A percentile compares a stretch with the other conserved stretches of the same genome.
Evolutionary conservation across 2,113 vertebrate species (phyloP).

Genomic region (Sisor rabdophorus): DNA sequence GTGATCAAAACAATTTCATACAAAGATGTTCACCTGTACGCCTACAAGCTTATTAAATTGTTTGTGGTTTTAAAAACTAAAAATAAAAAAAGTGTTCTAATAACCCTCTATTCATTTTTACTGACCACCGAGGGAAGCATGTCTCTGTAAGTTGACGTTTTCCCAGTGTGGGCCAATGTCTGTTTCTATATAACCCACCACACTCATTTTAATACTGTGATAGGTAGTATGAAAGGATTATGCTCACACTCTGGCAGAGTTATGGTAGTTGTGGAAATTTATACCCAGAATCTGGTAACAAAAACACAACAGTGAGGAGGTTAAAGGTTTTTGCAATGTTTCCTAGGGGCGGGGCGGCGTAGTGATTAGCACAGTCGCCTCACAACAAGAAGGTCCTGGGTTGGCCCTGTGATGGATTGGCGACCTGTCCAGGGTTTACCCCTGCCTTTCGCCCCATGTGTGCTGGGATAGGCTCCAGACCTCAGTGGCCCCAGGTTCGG

Average conservation of each 20-base stretch:
- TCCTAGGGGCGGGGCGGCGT: too few species aligned
- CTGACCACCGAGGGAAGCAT: not conserved
- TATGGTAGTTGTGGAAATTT: conserved; percentile 1
- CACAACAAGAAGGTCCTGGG: too few species aligned
- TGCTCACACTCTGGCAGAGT: conserved; percentile 41
- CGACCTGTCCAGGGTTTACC: too few species aligned
- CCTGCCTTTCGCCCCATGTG: too few species aligned
- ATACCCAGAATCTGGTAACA: conserved; percentile 34
- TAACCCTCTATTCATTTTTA: not conserved
- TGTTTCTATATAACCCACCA: not conserved
- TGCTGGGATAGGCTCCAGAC: too few species aligned
- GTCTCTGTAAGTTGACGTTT: not conserved
- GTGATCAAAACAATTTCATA: conserved; percentile 19
- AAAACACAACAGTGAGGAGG: not conserved
- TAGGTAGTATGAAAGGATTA: conserved; percentile 54
- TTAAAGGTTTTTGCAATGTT: conserved; percentile 26
- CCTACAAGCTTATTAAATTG: conserved; percentile 4
- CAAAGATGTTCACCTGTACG: not conserved
- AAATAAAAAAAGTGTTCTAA: conserved; percentile 1
- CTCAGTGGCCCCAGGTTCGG: too few species aligned
- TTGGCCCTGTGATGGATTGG: too few species aligned
- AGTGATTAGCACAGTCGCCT: too few species aligned
- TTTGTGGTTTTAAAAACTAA: conserved; percentile 17
- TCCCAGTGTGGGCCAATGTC: not conserved
- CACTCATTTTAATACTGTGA: conserved; percentile 28